Base-by-base conservation (phyloP, 53 echinoderm and acorn worm species). In the Astropecten irregularis region DNA sequence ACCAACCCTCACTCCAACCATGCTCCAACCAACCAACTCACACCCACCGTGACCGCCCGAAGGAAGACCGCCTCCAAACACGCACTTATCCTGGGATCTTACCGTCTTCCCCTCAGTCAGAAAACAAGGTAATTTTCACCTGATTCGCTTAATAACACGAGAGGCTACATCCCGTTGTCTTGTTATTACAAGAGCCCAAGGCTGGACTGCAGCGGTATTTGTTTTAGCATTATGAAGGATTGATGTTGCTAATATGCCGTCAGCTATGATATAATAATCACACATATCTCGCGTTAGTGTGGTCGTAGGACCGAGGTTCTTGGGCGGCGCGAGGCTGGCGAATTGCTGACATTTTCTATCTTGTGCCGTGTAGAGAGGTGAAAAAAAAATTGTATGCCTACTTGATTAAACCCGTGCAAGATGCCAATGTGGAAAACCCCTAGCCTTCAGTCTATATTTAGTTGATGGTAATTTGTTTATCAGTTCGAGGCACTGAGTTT, bases 41-140 rank as follows among this genome's bases (percentile, higher is more conserved):
- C 7, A 11, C 27, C 3, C 59, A 29, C 32, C 59, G 2, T 21
- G 0, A 10, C 28, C 7, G 29, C 59, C 59, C 30, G 27, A 15
- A 21, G 59, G 59, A 31, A 9, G 31, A 58, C 27, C 59, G 73
- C 74, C 74, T 16, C 55, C 20, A 55, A 55, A 74, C 74, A 54
- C 56, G 3, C 73, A 39, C 74, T 74, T 50, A 74, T 74, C 74
- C 58, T n/a, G 27, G 56, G 74, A 56, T 74, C 74, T 57, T 18
- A 57, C 56, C 38, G 56, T 57, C 74, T 57, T 9, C 57, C 74
- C 51, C 40, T 32, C 19, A 50, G 74, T 74, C 74, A 74, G 74
- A 74, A 74, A 74, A 74, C 74, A 74, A 74, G 74, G 74, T 74
- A 74, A 74, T 74, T 74, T 74, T 57, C 38, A 56, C 54, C 74